Evolutionary conservation across 2,113 vertebrate genomes (phyloP).

Genomic region (Gracilinanus agilis): DNA sequence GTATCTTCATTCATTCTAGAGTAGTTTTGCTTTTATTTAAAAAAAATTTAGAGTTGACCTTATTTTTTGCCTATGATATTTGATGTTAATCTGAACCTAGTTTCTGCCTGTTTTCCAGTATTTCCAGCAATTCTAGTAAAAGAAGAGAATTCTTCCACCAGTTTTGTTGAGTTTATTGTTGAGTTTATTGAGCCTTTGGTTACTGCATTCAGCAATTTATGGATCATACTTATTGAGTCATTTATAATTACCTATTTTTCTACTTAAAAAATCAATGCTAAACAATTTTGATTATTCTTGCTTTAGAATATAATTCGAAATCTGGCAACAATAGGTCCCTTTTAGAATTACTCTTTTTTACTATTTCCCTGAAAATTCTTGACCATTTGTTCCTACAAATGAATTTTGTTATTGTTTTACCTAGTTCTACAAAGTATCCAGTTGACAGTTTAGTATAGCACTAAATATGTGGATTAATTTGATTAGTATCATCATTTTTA

Average conservation of each 20-base stretch:
- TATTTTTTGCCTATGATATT: not conserved
- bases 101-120: not conserved
- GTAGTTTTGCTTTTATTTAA: not conserved
- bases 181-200: not conserved
- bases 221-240: not conserved
- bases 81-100: not conserved
- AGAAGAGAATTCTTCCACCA: not conserved
- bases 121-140: not conserved
- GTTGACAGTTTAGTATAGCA: too few species aligned
- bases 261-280: not conserved
- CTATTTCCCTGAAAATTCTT: not conserved
- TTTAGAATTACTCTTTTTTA: not conserved
- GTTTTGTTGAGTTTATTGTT: not conserved
- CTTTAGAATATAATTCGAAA: not conserved
- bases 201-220: not conserved
- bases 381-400: not conserved
- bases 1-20: not conserved
- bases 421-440: too few species aligned
- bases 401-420: too few species aligned
- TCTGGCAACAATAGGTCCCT: not conserved
- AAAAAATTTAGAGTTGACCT: too few species aligned
- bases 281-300: not conserved
- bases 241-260: not conserved
- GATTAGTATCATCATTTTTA: not conserved
- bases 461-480: not conserved